Evolutionary conservation across 2,797 vertebrate genomes (phyloP).

Genomic region (Crypturellus tataupa): DNA sequence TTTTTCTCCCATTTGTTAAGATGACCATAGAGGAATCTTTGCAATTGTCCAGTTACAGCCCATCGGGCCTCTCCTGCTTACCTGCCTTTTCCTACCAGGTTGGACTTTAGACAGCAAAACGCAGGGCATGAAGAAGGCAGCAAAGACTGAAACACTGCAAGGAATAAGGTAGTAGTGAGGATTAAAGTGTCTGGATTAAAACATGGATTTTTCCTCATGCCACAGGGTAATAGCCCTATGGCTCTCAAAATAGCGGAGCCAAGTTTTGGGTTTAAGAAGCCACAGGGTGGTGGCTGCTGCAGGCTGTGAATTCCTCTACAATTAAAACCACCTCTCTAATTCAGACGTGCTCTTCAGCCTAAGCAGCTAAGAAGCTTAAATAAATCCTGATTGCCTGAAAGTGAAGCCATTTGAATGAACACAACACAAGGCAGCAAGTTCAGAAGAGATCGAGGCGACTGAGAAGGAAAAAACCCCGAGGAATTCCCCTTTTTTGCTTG

Average conservation of each 20-base stretch:
- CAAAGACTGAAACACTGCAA: background rate
- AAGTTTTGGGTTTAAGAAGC: conserved; percentile 31
- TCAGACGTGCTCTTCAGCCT: background rate
- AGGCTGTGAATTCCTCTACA: conserved; percentile 13
- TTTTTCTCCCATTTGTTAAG: background rate
- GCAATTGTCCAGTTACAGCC: background rate
- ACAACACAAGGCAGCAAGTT: conserved; percentile 29
- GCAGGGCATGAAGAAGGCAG: background rate
- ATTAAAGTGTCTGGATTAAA: conserved; percentile 38
- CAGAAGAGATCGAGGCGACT: conserved; percentile 47
- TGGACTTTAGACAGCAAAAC: background rate
- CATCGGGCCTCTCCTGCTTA: background rate
- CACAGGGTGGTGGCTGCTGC: conserved; percentile 2
- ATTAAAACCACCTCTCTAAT: conserved; percentile 36
- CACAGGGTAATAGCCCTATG: background rate
- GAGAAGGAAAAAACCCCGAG: conserved; percentile 17
- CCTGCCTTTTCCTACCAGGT: background rate
- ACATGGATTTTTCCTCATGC: conserved; percentile 22
- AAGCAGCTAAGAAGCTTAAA: conserved; percentile 35
- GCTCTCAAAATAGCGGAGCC: background rate
- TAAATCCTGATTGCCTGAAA: conserved; percentile 47
- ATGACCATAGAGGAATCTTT: background rate
- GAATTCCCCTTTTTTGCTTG: conserved; percentile 38
- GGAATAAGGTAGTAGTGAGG: background rate
- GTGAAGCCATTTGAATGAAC: conserved; percentile 53